These are phyloP conservation scores for Plutella xylostella DNA, from an alignment of 2,888 invertebrate genomes.

Conservation along the genomic window DNA sequence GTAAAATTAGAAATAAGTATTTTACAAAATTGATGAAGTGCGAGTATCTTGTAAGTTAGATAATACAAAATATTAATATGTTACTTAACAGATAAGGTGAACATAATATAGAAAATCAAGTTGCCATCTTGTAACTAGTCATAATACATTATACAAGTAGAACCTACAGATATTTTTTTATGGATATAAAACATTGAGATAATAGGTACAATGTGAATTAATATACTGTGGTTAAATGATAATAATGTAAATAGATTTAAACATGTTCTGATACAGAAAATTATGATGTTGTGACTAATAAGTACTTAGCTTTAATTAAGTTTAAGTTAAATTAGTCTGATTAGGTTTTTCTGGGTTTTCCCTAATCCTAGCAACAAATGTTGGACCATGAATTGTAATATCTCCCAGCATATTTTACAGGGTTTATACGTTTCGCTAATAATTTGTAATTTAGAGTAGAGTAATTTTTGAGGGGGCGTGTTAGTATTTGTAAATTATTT, in stretches of 20 bases:
- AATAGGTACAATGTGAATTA: background rate
- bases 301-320: too few species aligned
- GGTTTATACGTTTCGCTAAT: background rate
- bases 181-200: background rate
- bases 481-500: too few species aligned
- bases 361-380: background rate
- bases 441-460: background rate
- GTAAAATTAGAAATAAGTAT: too few species aligned
- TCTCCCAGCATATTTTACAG: background rate
- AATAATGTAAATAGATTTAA: background rate
- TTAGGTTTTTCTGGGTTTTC: background rate
- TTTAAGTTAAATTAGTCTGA: background rate
- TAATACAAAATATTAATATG: background rate
- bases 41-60: background rate
- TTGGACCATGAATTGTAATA: background rate
- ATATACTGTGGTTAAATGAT: background rate
- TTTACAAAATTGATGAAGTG: background rate
- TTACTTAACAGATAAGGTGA: background rate
- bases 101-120: background rate
- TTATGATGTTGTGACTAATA: background rate
- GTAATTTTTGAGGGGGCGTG: too few species aligned
- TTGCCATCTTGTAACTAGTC: background rate
- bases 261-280: background rate
- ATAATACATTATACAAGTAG: background rate
- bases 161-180: background rate